These are phyloP conservation scores for Pristionchus fissidentatus DNA, from an alignment of 2,888 invertebrate species.

Conservation along the genomic window DNA sequence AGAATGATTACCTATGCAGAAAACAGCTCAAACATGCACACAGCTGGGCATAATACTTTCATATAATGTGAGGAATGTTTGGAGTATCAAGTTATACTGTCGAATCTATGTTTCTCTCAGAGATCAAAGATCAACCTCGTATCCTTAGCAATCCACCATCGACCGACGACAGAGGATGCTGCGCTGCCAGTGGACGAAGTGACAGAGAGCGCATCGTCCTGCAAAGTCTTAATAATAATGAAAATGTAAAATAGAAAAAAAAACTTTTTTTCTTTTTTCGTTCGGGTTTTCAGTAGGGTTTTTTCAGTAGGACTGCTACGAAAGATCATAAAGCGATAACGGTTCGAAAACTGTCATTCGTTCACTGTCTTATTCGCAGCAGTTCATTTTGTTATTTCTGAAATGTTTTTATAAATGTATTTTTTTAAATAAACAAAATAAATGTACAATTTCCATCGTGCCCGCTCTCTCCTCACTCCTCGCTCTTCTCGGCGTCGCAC, in stretches of 20 bases:
- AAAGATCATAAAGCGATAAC: slow-evolving; percentile 5
- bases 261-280: neutral
- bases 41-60: too few relatives aligned
- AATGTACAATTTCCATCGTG: slow-evolving; percentile 49
- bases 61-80: neutral
- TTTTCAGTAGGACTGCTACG: neutral
- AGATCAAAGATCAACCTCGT: slow-evolving; percentile 56
- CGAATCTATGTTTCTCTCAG: neutral
- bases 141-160: slow-evolving; percentile 75
- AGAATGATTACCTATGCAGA: too few relatives aligned
- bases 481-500: slow-evolving; percentile 33
- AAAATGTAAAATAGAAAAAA: too few relatives aligned
- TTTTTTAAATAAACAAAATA: too few relatives aligned
- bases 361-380: slow-evolving; percentile 52
- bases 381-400: too few relatives aligned
- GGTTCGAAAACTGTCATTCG: too few relatives aligned
- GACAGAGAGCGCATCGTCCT: slow-evolving; percentile 65
- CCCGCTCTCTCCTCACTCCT: slow-evolving; percentile 51
- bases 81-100: neutral
- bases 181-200: slow-evolving; percentile 67
- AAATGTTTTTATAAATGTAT: too few relatives aligned
- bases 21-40: too few relatives aligned
- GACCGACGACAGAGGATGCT: slow-evolving; percentile 68
- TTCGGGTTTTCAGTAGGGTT: neutral
- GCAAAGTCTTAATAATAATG: too few relatives aligned